These are phyloP conservation scores for Sterrhoptilus dennistouni DNA, from an alignment of 2,113 vertebrate species.

Conservation along the genomic window DNA sequence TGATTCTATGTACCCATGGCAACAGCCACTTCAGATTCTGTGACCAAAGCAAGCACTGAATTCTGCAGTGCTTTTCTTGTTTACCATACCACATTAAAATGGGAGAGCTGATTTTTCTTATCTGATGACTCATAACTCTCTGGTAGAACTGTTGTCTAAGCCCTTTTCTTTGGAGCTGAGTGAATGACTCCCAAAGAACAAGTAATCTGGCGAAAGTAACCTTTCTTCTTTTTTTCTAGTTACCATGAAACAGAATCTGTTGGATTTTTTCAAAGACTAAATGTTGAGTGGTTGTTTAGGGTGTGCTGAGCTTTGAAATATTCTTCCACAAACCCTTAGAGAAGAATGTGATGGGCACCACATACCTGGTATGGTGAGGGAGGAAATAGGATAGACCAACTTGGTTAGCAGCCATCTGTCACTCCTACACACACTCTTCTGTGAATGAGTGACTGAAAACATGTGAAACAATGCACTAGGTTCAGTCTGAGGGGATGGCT, in stretches of 20 bases:
- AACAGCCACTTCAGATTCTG: conserved; percentile 44
- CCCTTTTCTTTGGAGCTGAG: not conserved
- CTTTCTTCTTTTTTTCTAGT: not conserved
- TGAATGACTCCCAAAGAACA: not conserved
- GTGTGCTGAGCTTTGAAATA: not conserved
- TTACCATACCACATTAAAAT: conserved; percentile 27
- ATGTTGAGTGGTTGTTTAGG: not conserved
- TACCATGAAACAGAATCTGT: not conserved
- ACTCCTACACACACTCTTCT: not conserved
- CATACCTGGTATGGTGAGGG: not conserved
- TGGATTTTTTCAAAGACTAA: not conserved
- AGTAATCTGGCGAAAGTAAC: not conserved
- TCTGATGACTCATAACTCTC: conserved; percentile 36
- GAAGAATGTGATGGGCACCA: not conserved
- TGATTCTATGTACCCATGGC: conserved; percentile 32
- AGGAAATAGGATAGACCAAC: not conserved
- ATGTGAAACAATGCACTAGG: not conserved
- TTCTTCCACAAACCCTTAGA: not conserved
- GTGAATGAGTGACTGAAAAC: not conserved
- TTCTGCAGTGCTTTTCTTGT: conserved; percentile 40
- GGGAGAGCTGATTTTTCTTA: conserved; percentile 5
- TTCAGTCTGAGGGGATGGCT: not conserved
- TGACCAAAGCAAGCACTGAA: conserved; percentile 37
- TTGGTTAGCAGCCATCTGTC: conserved; percentile 21
- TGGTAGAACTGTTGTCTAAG: not conserved